These are phyloP conservation scores for Nesogale talazaci DNA, from an alignment of 2,113 vertebrate species.

Conservation along the genomic window DNA sequence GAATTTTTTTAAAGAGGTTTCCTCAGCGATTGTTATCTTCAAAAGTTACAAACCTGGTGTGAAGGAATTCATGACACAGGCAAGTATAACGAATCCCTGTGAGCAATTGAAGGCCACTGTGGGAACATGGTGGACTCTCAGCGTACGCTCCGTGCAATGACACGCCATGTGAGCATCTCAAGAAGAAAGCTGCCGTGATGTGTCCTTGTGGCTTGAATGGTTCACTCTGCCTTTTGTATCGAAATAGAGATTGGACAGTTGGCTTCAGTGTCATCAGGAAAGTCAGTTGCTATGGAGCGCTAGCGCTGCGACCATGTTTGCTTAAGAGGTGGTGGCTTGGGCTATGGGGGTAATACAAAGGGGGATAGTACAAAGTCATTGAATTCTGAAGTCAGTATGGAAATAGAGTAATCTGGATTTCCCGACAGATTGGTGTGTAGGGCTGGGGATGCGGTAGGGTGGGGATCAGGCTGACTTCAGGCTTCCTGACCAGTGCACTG, in stretches of 20 bases:
- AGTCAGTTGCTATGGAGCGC: not conserved
- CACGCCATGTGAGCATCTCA: not conserved
- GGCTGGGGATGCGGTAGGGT: no score
- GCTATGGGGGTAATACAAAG: not conserved
- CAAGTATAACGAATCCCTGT: not conserved
- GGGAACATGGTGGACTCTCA: not conserved
- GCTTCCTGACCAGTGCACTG: not conserved
- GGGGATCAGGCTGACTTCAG: not conserved
- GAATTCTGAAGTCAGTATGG: conserved; percentile 1
- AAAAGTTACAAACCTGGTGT: not conserved
- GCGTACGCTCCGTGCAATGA: not conserved
- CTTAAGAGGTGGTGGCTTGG: not conserved
- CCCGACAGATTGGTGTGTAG: not conserved
- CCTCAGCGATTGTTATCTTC: not conserved
- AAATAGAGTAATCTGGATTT: not conserved
- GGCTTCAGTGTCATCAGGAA: not conserved
- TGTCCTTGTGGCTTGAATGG: no score
- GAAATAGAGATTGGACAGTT: no score
- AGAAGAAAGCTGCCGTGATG: not conserved
- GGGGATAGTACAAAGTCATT: not conserved
- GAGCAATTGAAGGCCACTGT: not conserved
- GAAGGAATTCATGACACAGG: not conserved
- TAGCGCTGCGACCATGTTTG: not conserved
- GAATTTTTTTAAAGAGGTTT: not conserved
- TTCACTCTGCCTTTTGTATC: no score